Evolutionary conservation across 2,888 invertebrate genomes (phyloP), one percentile per base, ranked within the genome.

Genomic region (Eupithecia pulchellata): DNA sequence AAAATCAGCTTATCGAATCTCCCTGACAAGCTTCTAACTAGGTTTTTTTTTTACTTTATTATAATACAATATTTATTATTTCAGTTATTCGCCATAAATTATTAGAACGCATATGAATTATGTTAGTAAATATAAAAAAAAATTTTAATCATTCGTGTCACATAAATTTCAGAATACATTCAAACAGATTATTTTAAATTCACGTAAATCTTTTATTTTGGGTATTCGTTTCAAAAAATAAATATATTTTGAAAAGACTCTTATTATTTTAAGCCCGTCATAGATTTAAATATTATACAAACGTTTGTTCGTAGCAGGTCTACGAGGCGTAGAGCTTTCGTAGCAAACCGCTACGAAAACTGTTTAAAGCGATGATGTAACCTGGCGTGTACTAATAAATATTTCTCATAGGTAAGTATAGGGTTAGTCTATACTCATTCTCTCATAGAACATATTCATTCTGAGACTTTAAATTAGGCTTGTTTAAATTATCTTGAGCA

Each of bases 31-130:
- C 82, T 81, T 82, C 82, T 81, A 79, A 84, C 82, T 82, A 83
- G 78, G 80, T 84, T 87, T 87, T 88, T 87, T 88, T 88, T 87
- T 86, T 84, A 86, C 91, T 87, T 89, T 87, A 87, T 87, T 84
- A 83, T 78, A 84, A 87, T n/a, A n/a, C n/a, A n/a, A n/a, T n/a
- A n/a, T n/a, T n/a, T n/a, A n/a, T n/a, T n/a, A n/a, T n/a, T n/a
- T n/a, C n/a, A n/a, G n/a, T n/a, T n/a, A n/a, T n/a, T n/a, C n/a
- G n/a, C n/a, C n/a, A n/a, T n/a, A n/a, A n/a, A n/a, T n/a, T n/a
- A n/a, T n/a, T n/a, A n/a, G n/a, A n/a, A n/a, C n/a, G n/a, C n/a
- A n/a, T n/a, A n/a, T n/a, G n/a, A n/a, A n/a, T n/a, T n/a, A n/a
- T n/a, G n/a, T n/a, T n/a, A n/a, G n/a, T n/a, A n/a, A n/a, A n/a